Conservation (phyloP, 2,888 invertebrate genomes). For the Teleogryllus oceanicus region DNA sequence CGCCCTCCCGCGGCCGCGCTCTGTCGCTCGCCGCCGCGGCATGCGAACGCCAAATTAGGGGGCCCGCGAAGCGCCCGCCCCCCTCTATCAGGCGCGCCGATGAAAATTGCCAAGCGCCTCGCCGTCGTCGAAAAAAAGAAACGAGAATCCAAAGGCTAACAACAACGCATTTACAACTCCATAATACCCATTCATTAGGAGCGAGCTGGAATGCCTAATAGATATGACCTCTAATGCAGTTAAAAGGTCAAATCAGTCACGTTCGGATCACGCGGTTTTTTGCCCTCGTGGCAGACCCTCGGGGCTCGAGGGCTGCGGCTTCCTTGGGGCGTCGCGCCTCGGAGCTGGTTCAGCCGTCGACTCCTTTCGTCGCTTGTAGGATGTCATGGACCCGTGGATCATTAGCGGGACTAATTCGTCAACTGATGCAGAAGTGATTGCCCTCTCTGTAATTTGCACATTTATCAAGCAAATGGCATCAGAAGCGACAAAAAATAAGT, state of each 20-base stretch:
- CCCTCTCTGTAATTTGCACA: too few species aligned
- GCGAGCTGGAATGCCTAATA: constrained; percentile 18
- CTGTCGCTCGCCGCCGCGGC: not conserved
- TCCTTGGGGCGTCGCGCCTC: too few species aligned
- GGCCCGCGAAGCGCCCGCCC: not conserved
- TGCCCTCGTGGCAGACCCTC: not conserved
- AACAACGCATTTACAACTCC: constrained; percentile 18
- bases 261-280: constrained; percentile 11
- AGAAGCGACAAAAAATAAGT: too few species aligned
- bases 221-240: constrained; percentile 18
- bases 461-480: too few species aligned
- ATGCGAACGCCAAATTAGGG: not conserved
- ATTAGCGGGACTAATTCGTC: too few species aligned
- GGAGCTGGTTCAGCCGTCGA: too few species aligned
- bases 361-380: too few species aligned
- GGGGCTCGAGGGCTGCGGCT: too few species aligned
- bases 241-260: constrained; percentile 18
- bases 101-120: constrained; percentile 18
- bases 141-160: constrained; percentile 10
- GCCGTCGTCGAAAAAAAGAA: not conserved
- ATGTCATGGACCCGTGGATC: too few species aligned
- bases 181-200: constrained; percentile 18
- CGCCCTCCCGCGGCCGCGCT: not conserved
- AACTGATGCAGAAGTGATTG: too few species aligned
- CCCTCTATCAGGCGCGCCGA: not conserved